phyloP scores from a whole-genome alignment of 1,140 invertebrate species.

The Coelopa frigida region DNA sequence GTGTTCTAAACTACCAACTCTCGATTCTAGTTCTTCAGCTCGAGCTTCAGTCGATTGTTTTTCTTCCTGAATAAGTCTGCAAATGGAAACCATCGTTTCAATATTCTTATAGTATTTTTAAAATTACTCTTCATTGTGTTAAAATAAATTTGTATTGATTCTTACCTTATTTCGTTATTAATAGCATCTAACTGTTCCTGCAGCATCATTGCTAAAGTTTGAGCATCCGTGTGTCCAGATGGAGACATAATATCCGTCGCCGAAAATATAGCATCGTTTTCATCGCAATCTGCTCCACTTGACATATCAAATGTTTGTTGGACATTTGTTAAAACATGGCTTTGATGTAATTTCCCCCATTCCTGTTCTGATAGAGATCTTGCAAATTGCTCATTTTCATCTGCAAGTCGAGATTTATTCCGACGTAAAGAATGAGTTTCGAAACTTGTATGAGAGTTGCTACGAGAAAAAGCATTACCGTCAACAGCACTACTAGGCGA shows the following conservation, averaged over 20 bases:
- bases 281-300: conserved; percentile 75
- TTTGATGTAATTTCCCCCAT: conserved; percentile 93
- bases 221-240: conserved; percentile 85
- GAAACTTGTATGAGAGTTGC: conserved; percentile 69
- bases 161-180: conserved; percentile 87
- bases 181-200: conserved; percentile 99
- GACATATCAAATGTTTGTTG: conserved; percentile 91
- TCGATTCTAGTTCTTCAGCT: conserved; percentile 94
- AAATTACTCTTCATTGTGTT: no score
- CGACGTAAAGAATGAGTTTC: conserved; percentile 69
- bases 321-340: conserved; percentile 88
- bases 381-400: conserved; percentile 48
- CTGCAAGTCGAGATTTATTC: conserved; percentile 48
- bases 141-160: conserved; percentile 3
- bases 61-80: conserved; percentile 89
- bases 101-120: no score
- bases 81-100: no score
- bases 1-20: conserved; percentile 90
- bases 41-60: conserved; percentile 95
- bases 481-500: conserved; percentile 64
- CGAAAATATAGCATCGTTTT: no score
- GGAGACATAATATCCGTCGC: conserved; percentile 66
- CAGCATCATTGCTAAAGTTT: conserved; percentile 94
- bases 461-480: conserved; percentile 59
- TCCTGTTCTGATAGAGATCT: conserved; percentile 68